These are phyloP conservation scores for Cladorhizidae sp. DNA, from an alignment of 37 sponge, comb jelly and placozoan genomes.

Conservation along the genomic window DNA sequence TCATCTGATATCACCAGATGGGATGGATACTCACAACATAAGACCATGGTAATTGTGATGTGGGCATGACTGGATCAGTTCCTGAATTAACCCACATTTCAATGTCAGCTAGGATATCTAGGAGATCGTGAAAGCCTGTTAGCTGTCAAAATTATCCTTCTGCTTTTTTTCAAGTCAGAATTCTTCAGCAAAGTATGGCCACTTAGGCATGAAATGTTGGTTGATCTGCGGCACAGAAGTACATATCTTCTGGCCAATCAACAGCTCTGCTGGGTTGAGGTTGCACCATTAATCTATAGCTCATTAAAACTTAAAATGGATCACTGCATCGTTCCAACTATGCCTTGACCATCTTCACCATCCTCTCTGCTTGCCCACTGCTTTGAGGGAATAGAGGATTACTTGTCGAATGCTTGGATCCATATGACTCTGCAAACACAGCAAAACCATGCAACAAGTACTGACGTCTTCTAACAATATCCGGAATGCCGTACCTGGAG, in stretches of 20 bases:
- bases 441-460: constrained; percentile 25
- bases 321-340: constrained; percentile 6
- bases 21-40: no score
- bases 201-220: constrained; percentile 34
- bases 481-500: constrained; percentile 38
- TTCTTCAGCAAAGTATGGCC: constrained; percentile 34
- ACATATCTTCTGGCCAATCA: constrained; percentile 34
- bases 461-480: constrained; percentile 23
- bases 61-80: no score
- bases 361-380: constrained; percentile 53
- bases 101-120: constrained; percentile 7
- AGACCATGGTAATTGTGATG: no score
- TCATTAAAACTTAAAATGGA: constrained; percentile 28
- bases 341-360: constrained; percentile 49
- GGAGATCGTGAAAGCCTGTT: background rate
- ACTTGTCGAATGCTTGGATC: constrained; percentile 28
- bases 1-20: no score
- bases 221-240: constrained; percentile 38
- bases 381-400: constrained; percentile 61
- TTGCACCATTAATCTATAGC: constrained; percentile 63
- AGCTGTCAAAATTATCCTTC: constrained; percentile 33
- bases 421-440: constrained; percentile 25
- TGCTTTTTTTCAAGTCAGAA: no score
- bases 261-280: constrained; percentile 43
- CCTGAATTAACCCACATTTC: constrained; percentile 62